phyloP scores from a whole-genome alignment of 2,888 invertebrate species.

The Oxystoma pomonae region DNA sequence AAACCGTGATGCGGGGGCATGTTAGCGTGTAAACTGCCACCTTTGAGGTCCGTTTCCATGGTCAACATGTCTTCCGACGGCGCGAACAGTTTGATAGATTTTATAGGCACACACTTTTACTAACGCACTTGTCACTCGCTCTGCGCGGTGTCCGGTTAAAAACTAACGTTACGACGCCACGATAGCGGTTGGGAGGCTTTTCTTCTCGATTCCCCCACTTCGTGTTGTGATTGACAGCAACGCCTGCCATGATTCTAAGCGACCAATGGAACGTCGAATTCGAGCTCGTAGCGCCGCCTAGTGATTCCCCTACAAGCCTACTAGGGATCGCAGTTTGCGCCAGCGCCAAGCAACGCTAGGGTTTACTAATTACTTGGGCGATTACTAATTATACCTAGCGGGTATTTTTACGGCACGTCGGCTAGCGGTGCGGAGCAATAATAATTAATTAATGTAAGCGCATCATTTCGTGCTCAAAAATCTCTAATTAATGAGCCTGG shows the following conservation, averaged over 20 bases:
- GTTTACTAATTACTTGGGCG: conserved; percentile 43
- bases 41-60: conserved; percentile 89
- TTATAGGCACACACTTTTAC: conserved; percentile 33
- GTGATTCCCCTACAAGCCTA: conserved; percentile 24
- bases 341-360: conserved; percentile 24
- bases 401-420: conserved; percentile 46
- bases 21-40: conserved; percentile 80
- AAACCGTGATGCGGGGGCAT: conserved; percentile 78
- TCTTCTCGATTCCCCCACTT: conserved; percentile 34
- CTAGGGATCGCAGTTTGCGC: conserved; percentile 19
- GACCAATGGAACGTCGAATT: conserved; percentile 38
- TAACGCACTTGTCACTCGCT: conserved; percentile 34
- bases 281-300: conserved; percentile 28
- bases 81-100: conserved; percentile 74
- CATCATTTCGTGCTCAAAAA: conserved; percentile 48
- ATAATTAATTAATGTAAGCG: conserved; percentile 49
- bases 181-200: conserved; percentile 6
- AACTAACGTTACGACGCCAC: conserved; percentile 27
- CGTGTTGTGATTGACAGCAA: conserved; percentile 43
- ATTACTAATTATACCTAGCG: conserved; percentile 50
- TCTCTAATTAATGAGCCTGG: conserved; percentile 42
- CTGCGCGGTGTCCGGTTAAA: conserved; percentile 38
- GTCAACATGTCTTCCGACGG: conserved; percentile 85
- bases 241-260: conserved; percentile 45
- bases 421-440: conserved; percentile 45